Base-by-base conservation (phyloP, 2,113 vertebrate species). In the Bos indicus region DNA sequence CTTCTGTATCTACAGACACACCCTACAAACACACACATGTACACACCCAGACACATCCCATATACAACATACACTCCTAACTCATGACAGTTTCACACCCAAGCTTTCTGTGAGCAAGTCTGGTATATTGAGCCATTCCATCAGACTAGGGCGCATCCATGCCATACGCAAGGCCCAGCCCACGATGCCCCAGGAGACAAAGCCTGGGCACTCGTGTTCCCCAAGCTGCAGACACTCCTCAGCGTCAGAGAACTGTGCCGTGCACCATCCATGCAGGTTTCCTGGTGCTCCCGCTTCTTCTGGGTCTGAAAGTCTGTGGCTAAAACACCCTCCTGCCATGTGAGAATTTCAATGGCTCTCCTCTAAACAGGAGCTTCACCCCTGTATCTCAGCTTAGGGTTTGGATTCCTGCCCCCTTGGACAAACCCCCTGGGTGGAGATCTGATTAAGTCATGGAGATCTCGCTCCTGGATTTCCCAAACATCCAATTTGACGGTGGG, bases 181-280 rank as follows among this genome's bases (percentile, higher is more conserved):
- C 21, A 8, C 46, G 14, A 5, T 0, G n/a, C 15, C 43, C 13
- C 8, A 25, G 2, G 54, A 81, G 33, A 8, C 6, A 6, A 21
- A 52, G 3, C 33, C 59, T 2, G 15, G 33, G 13, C 14, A 9
- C 1, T 4, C 3, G 0, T 16, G 28, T 12, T 3, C 6, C 14
- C 62, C 51, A 30, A 4, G 21, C 62, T 71, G 26, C 4, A 57
- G 36, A 7, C 9, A 13, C 46, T 17, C 13, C 30, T 25, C 5
- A 26, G 16, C 59, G 11, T 33, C 2, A 0, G 1, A 12, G 19
- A 2, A 19, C 0, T 52, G 46, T 40, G 9, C 5, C 3, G 0
- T 19, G 8, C 30, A 25, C 2, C 9, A 1, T 0, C 28, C n/a
- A 19, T 19, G 8, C 3, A 12, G 1, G 2, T 19, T n/a, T 33